Evolutionary conservation across 53 echinoderm and acorn worm species (phyloP).

Genomic region (Stichopus horrens): DNA sequence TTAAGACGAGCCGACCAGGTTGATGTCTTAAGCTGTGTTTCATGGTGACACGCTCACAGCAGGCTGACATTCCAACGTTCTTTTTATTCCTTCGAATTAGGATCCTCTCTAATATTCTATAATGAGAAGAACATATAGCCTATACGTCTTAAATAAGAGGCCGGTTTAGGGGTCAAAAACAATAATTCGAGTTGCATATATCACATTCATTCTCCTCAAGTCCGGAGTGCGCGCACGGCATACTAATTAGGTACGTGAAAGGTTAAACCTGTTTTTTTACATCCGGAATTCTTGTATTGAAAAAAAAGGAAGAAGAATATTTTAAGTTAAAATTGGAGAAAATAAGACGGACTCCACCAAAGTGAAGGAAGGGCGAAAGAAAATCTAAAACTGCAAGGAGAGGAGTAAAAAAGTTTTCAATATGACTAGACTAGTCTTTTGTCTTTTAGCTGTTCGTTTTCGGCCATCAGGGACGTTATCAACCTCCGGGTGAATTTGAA

Average conservation of each 20-base stretch:
- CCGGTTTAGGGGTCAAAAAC: background rate
- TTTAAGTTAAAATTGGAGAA: background rate
- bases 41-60: background rate
- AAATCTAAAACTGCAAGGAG: background rate
- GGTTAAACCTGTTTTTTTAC: background rate
- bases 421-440: too few relatives aligned
- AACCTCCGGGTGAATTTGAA: too few relatives aligned
- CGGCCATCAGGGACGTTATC: too few relatives aligned
- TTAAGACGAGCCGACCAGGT: background rate
- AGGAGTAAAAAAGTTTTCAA: too few relatives aligned
- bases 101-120: background rate
- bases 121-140: background rate
- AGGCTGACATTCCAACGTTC: background rate
- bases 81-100: background rate
- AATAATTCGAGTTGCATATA: background rate
- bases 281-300: background rate
- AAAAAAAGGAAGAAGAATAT: too few relatives aligned
- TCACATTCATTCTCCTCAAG: background rate
- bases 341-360: background rate
- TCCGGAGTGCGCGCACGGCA: background rate
- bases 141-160: background rate
- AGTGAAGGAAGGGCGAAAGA: too few relatives aligned
- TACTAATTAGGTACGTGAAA: conserved; percentile 6
- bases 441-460: too few relatives aligned
- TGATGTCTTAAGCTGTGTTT: background rate